Base-by-base conservation (phyloP, 1,140 invertebrate genomes). In the Amyelois transitella region DNA sequence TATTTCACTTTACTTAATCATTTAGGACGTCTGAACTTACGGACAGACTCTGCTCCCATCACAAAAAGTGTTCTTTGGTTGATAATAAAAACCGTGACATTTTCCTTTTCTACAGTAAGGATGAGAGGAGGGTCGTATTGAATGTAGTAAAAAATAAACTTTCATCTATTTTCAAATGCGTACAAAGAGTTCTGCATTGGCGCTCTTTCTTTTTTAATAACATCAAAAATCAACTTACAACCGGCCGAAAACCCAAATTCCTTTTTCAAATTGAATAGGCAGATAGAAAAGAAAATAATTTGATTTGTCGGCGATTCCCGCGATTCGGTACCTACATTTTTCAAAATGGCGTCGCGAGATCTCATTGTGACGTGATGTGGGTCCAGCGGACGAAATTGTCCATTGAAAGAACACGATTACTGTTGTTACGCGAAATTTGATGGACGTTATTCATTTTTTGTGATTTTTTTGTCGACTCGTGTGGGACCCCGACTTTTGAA, bases 351-450 rank as follows among this genome's bases (percentile, higher is more conserved):
- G 66, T 45, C 59, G 57, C 56, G 60, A 53, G 63, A 60, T 53
- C 60, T 61, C 62, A 71, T 81, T 81, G 77, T 81, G 62, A 56
- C 55, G 49, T 78, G 77, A 81, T 62, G 69, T 77, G 77, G 77
- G 77, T 81, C 63, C 48, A 55, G 12, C 53, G 61, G 66, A 70
- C 62, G 51, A 59, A 75, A 76, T 75, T 69, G 69, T 73, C 56
- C 64, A 58, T 69, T 64, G 53, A 69, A 67, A 62, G 58, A 57
- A 24, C 59, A 50, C 66, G 64, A 69, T 69, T 72, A 66, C 62
- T 61, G 64, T 62, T 70, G 63, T 65, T 64, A 69, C 60, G 61
- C 51, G 68, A 64, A 73, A 75, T 75, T 75, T 81, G 69, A 76
- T 71, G 71, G 75, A 72, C 66, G 70, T 38, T 14, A 38, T 38